Evolutionary conservation across 2,888 invertebrate species (phyloP).

Genomic region (Xylocampa areola): DNA sequence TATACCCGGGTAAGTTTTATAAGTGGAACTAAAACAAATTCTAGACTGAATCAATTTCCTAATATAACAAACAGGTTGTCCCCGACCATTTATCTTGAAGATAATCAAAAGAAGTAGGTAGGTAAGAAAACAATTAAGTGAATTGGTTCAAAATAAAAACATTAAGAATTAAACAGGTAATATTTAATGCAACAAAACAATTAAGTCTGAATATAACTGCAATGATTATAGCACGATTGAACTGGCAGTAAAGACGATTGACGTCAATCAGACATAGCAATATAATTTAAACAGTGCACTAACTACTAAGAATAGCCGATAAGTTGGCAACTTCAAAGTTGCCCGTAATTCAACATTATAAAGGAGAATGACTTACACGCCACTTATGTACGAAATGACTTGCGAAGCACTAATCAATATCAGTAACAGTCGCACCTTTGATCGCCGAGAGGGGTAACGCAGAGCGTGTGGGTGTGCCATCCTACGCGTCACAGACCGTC

Average conservation of each 20-base stretch:
- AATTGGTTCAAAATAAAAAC: background rate
- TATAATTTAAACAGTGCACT: constrained; percentile 18
- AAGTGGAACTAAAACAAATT: too few species aligned
- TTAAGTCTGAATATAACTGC: constrained; percentile 32
- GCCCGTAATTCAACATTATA: constrained; percentile 21
- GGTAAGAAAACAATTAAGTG: background rate
- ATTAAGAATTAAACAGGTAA: constrained; percentile 3
- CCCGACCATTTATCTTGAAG: too few species aligned
- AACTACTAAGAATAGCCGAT: constrained; percentile 5
- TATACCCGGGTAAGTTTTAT: too few species aligned
- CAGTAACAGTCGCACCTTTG: constrained; percentile 16
- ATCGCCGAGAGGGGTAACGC: constrained; percentile 24
- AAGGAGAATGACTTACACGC: constrained; percentile 16
- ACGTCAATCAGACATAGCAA: constrained; percentile 46
- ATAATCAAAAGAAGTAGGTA: too few species aligned
- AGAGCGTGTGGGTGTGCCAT: constrained; percentile 27
- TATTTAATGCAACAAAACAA: constrained; percentile 23
- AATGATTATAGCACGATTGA: constrained; percentile 42
- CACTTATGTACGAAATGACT: constrained; percentile 18
- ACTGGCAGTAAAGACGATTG: constrained; percentile 37
- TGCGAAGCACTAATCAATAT: constrained; percentile 31
- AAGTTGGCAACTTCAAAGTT: constrained; percentile 25
- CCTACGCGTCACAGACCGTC: constrained; percentile 6
- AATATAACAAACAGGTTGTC: too few species aligned
- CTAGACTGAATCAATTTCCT: too few species aligned